phyloP scores from a whole-genome alignment of 2,113 vertebrate species.

The Saccopteryx leptura region DNA sequence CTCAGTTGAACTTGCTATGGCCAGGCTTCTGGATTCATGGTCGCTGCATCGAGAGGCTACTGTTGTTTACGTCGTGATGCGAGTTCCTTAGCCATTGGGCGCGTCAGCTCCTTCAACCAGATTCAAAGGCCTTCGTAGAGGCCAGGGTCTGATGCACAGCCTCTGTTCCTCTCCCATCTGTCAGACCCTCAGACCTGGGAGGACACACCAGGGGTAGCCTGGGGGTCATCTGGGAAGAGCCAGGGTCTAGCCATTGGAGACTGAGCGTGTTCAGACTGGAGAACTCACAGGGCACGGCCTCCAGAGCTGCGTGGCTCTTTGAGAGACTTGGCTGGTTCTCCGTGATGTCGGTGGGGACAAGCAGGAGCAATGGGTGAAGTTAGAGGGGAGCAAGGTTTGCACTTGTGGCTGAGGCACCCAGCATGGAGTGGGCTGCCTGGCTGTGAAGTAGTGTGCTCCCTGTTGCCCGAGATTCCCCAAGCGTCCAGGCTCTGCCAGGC shows the following conservation, averaged over 20 bases:
- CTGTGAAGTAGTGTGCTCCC: neutral
- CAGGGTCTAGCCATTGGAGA: neutral
- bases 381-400: neutral
- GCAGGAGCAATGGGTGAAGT: neutral
- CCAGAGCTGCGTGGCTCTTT: neutral
- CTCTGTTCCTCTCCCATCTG: neutral
- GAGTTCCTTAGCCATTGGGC: constrained; percentile 42
- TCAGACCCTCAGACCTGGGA: neutral
- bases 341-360: neutral
- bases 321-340: neutral
- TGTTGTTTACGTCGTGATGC: constrained; percentile 45
- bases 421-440: neutral
- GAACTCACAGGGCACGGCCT: rapidly evolving
- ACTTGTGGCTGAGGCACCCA: too few species aligned
- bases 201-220: neutral
- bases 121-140: neutral
- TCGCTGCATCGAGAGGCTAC: constrained; percentile 32
- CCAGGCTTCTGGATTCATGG: constrained; percentile 57
- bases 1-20: constrained; percentile 77
- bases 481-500: neutral
- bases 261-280: neutral
- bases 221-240: neutral
- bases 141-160: neutral
- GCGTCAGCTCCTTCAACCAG: neutral
- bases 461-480: neutral